Evolutionary conservation across 2,888 invertebrate genomes (phyloP).

Genomic region (Meganola albula): DNA sequence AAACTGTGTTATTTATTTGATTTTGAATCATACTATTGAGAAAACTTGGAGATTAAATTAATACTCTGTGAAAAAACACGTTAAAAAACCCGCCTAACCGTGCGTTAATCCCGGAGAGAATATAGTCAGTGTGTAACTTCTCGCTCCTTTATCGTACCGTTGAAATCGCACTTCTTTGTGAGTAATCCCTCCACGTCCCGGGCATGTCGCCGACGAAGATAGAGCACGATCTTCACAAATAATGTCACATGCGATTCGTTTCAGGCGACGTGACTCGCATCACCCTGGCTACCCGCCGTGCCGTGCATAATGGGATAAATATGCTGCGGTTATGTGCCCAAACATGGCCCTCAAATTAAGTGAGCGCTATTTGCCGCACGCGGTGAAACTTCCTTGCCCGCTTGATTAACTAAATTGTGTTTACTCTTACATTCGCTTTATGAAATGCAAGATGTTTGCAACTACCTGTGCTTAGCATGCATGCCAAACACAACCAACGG

Average conservation of each 20-base stretch:
- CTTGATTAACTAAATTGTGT: conserved; percentile 68
- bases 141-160: conserved; percentile 74
- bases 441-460: conserved; percentile 43
- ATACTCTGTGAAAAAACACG: conserved; percentile 24
- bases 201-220: conserved; percentile 76
- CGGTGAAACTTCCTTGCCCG: conserved; percentile 58
- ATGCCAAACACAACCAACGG: conserved; percentile 2
- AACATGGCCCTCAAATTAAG: conserved; percentile 75
- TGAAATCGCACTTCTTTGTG: conserved; percentile 77
- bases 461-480: conserved; percentile 11
- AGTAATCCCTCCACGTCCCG: conserved; percentile 76
- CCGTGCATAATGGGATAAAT: conserved; percentile 77
- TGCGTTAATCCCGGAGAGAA: conserved; percentile 68
- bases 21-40: too few relatives aligned
- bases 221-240: conserved; percentile 79
- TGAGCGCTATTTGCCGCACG: conserved; percentile 68
- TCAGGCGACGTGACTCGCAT: conserved; percentile 76
- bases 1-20: too few relatives aligned
- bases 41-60: too few relatives aligned
- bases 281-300: conserved; percentile 60
- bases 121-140: conserved; percentile 65
- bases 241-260: conserved; percentile 79
- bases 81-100: conserved; percentile 51
- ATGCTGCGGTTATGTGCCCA: conserved; percentile 73
- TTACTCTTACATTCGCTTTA: conserved; percentile 47